Percentiles rank a stretch among this genome's conserved stretches.
Conservation (phyloP, 2,113 vertebrate species). For the Hassar affinis region DNA sequence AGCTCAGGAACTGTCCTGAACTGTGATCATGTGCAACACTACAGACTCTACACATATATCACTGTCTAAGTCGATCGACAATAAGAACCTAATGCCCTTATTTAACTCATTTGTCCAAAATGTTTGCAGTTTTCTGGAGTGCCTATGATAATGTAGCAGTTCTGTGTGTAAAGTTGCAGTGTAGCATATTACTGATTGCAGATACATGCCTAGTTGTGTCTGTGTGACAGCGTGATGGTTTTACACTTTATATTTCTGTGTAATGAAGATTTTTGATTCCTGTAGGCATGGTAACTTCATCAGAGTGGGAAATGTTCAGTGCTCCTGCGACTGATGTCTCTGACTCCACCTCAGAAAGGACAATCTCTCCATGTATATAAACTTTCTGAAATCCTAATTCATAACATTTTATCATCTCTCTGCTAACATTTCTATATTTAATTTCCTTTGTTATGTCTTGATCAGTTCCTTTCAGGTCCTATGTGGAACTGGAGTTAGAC, state of each 20-base stretch:
- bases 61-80: not conserved
- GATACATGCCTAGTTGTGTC: not conserved
- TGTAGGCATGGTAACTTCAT: slow-evolving; percentile 28
- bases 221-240: not conserved
- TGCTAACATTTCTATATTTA: not conserved
- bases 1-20: not conserved
- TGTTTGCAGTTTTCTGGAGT: not conserved
- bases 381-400: not conserved
- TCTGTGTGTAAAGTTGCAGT: not conserved
- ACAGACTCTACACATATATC: not conserved
- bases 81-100: not conserved
- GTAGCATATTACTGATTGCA: not conserved
- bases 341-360: not conserved
- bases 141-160: not conserved
- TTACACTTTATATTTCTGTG: not conserved
- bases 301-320: slow-evolving; percentile 21
- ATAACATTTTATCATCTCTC: not conserved
- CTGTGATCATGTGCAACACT: not conserved
- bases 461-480: slow-evolving; percentile 52
- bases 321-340: slow-evolving; percentile 19
- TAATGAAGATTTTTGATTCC: not conserved
- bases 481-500: slow-evolving; percentile 66
- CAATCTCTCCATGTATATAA: slow-evolving; percentile 31
- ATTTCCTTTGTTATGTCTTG: not conserved
- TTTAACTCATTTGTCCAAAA: not conserved